Conservation (phyloP, 2,113 vertebrate genomes). For the Cryptomyrus ogoouensis region DNA sequence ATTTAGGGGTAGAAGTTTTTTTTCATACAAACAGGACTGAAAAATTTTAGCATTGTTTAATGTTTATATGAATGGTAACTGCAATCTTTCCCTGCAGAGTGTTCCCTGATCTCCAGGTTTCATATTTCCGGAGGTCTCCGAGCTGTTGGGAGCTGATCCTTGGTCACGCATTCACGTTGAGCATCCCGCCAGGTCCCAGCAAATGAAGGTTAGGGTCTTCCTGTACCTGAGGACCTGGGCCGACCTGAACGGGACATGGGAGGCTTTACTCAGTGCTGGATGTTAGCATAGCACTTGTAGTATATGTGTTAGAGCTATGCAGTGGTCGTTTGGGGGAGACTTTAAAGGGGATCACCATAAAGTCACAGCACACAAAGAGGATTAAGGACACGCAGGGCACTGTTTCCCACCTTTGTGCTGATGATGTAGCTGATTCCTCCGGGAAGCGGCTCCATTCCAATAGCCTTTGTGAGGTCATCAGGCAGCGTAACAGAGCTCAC, state of each 20-base stretch:
- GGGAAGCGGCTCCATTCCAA: slow-evolving; percentile 59
- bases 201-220: slow-evolving; percentile 56
- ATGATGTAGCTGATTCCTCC: slow-evolving; percentile 74
- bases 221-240: slow-evolving; percentile 65
- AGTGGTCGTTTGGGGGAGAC: neutral
- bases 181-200: slow-evolving; percentile 61
- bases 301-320: neutral
- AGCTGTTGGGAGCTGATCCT: neutral
- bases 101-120: neutral
- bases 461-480: slow-evolving; percentile 51
- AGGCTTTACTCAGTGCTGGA: neutral
- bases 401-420: slow-evolving; percentile 68
- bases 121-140: neutral
- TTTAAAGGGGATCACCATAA: neutral
- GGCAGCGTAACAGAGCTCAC: slow-evolving; percentile 48
- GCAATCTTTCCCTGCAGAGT: neutral
- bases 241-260: slow-evolving; percentile 49
- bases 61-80: neutral
- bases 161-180: slow-evolving; percentile 28
- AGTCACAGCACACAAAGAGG: neutral
- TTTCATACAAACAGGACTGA: neutral
- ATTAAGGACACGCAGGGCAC: neutral
- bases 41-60: neutral
- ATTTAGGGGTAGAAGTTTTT: neutral
- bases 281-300: neutral